Evolutionary conservation across 2,113 vertebrate species (phyloP).

Genomic region (Ginglymostoma cirratum): DNA sequence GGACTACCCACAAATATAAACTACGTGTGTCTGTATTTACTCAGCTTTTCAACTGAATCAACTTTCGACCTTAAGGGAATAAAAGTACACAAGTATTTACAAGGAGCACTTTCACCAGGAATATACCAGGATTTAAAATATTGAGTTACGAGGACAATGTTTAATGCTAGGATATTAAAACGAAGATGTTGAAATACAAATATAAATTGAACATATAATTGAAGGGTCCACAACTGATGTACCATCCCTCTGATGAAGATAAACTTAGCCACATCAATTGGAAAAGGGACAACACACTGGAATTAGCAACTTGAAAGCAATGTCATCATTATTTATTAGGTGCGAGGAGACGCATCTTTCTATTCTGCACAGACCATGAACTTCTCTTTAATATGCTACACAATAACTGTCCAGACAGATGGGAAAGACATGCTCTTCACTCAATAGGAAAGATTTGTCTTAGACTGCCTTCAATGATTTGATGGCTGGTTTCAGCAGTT

Average conservation of each 20-base stretch:
- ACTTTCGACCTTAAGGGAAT: too few species aligned
- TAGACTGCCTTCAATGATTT: background rate
- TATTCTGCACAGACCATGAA: background rate
- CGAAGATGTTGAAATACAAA: background rate
- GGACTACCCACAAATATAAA: background rate
- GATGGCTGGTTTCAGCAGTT: background rate
- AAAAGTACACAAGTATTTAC: background rate
- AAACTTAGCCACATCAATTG: background rate
- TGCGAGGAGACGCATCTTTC: background rate
- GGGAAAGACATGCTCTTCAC: background rate
- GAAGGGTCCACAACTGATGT: background rate
- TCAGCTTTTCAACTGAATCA: background rate
- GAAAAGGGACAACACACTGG: background rate
- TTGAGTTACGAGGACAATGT: background rate
- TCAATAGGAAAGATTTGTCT: background rate
- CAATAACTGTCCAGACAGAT: conserved; percentile 9
- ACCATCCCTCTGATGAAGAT: background rate
- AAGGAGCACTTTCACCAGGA: background rate
- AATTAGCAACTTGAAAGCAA: conserved; percentile 3
- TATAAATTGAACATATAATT: background rate
- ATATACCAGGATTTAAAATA: background rate
- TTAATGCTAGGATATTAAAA: background rate
- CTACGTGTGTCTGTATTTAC: background rate
- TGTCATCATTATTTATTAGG: background rate
- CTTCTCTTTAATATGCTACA: background rate